Base-by-base conservation (phyloP, 2,797 vertebrate species). In the Manis crassicaudata region DNA sequence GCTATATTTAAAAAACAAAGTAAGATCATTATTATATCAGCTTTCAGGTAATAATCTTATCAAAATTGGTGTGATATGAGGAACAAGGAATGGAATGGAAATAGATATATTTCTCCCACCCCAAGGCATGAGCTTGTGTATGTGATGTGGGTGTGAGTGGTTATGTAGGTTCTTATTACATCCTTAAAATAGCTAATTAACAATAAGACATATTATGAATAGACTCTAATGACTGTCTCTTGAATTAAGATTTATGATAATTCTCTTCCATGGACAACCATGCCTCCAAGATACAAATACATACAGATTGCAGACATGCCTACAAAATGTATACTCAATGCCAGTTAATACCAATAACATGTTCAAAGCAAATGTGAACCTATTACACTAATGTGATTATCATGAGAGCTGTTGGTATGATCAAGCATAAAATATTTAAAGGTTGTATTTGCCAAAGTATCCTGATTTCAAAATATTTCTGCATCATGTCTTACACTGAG, bases 201-300 rank as follows among this genome's bases (percentile, higher is more conserved):
- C 2, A 75, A 62, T 43, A 68, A 56, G 85, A 4, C 1, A 85
- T 29, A 70, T 80, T 76, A 63, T 92, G 16, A 17, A 84, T 88
- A 54, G 32, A 88, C 17, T 46, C n/a, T 25, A 21, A 67, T 52
- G 9, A 65, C 1, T 65, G 2, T 73, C 2, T 79, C 37, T 92
- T 94, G 21, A 89, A 80, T 68, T 4, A 92, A 91, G 12, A 88
- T 56, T 87, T 82, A 23, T 63, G 46, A 76, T 92, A 81, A 13
- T 85, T 63, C 1, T 70, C 18, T 81, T 58, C 35, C 58, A 7
- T 40, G 11, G 7, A 56, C 14, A 54, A 20, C 2, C 12, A 11
- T 75, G 20, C 3, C 5, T 17, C 29, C 63, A 25, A 35, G 20
- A 85, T 14, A 62, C 11, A 16, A 17, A 65, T 40, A 76, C 6